Evolutionary conservation across 2,888 invertebrate species (phyloP), one percentile per base, ranked within the genome.

Genomic region (Plagiodera versicolora): DNA sequence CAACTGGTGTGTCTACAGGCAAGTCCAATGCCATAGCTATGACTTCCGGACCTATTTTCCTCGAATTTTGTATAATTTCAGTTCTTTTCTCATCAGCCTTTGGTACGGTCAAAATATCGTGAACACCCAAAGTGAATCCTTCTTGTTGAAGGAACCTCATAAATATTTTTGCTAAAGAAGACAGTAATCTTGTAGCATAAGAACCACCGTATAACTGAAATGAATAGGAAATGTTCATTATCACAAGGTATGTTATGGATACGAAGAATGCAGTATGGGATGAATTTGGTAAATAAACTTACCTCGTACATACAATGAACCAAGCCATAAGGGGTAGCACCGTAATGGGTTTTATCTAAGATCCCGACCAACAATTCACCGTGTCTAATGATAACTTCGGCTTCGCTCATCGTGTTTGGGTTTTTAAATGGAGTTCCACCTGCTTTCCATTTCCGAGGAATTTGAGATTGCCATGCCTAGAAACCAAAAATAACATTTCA

Each of bases 301-400:
- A 85, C 86, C 81, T 96, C 99, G 80, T 92, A 95, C 81, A 96
- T 89, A 74, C 94, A 92, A 79, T 99, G 99, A 16, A 98, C 89
- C 28, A 99, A 85, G 68, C 98, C 95, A 78, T 91, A 98, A 0
- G 94, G 90, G 0, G 98, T 96, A 1, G 98, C 92, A 11, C 99
- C 99, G 76, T 94, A 95, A 76, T 98, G 98, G 9, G 90, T 92
- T 81, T 99, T 99, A 80, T 99, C 99, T 58, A 99, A 83, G 46
- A 98, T 89, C 5, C 99, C 99, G 67, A 86, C 87, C 2, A 98
- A 77, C 39, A 99, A 83, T 80, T 98, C 92, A 8, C 98, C 97
- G 45, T 89, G 84, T 54, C 91, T 83, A 60, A 98, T 92, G 2
- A 98, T 83, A 10, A 99, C 95, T 81, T 94, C 89, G 57, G 93